A percentile compares a stretch with the other conserved stretches of the same genome.
Evolutionary conservation across 2,888 invertebrate species (phyloP).

Genomic region (Pycnomerus fuliginosus): DNA sequence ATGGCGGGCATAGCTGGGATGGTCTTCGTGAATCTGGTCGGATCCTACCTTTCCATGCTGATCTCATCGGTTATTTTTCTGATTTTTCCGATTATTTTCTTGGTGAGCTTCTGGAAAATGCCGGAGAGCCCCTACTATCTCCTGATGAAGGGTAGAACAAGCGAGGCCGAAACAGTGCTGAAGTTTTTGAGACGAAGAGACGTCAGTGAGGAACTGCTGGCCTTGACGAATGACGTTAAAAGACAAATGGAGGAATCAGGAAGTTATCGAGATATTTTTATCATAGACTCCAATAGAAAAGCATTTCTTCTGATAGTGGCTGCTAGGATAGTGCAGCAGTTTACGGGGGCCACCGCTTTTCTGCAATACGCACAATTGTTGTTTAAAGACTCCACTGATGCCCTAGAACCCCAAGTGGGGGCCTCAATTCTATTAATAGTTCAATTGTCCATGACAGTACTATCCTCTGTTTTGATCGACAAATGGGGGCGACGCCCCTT

Average conservation of each 20-base stretch:
- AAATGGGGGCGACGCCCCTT: constrained; percentile 35
- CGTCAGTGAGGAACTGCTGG: constrained; percentile 37
- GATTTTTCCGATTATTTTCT: constrained; percentile 31
- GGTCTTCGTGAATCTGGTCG: constrained; percentile 34
- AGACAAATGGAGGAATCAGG: constrained; percentile 42
- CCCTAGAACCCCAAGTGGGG: constrained; percentile 7
- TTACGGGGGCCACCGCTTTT: constrained; percentile 40
- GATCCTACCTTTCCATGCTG: constrained; percentile 32
- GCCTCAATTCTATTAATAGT: constrained; percentile 19
- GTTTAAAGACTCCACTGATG: constrained; percentile 19
- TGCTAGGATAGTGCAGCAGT: constrained; percentile 40
- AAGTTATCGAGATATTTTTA: constrained; percentile 37
- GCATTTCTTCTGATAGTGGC: constrained; percentile 36
- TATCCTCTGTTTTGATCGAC: constrained; percentile 33
- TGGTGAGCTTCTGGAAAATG: constrained; percentile 34
- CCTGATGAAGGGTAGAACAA: constrained; percentile 34
- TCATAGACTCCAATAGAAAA: constrained; percentile 37
- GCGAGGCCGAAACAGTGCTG: constrained; percentile 37
- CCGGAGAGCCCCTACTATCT: constrained; percentile 46
- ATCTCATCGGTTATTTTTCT: constrained; percentile 27
- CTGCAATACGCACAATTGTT: constrained; percentile 37
- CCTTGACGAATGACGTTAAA: constrained; percentile 35
- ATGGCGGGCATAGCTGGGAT: constrained; percentile 25
- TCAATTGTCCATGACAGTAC: constrained; percentile 24
- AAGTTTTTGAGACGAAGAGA: constrained; percentile 35